Evolutionary conservation across 2,797 vertebrate species (phyloP).

Genomic region (Remorina albescens): DNA sequence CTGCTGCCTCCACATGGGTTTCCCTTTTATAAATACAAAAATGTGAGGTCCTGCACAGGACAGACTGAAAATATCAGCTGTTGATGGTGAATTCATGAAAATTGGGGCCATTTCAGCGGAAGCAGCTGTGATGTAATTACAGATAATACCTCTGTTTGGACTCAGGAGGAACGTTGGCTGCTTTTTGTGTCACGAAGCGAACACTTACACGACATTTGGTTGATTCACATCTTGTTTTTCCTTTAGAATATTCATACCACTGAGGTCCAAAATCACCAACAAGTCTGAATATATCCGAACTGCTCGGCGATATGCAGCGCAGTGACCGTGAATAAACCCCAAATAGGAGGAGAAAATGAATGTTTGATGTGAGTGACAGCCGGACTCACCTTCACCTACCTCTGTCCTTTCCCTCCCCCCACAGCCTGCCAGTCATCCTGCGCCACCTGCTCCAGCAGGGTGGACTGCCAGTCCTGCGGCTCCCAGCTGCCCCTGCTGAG

Average conservation of each 20-base stretch:
- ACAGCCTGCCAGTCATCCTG: conserved; percentile 90
- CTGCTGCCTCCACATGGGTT: too few species aligned
- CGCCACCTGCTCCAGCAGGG: conserved; percentile 83
- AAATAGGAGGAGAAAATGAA: neutral
- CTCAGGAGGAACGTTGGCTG: neutral
- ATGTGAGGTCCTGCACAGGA: too few species aligned
- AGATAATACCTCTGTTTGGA: neutral
- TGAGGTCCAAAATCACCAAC: too few species aligned
- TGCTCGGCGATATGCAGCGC: too few species aligned
- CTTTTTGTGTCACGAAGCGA: neutral
- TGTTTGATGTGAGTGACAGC: conserved; percentile 24
- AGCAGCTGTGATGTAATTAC: neutral
- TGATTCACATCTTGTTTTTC: neutral
- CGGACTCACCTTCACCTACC: neutral
- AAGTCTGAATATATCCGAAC: neutral
- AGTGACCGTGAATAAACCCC: conserved; percentile 1
- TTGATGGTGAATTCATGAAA: too few species aligned
- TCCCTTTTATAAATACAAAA: too few species aligned
- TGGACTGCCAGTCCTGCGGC: conserved; percentile 88
- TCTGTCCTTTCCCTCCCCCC: neutral
- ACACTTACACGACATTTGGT: neutral
- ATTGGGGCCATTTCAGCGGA: neutral
- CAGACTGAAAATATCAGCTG: too few species aligned
- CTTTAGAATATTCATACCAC: neutral
- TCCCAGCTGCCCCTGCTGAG: conserved; percentile 82